phyloP scores from a whole-genome alignment of 53 echinoderm and acorn worm genomes.

The Stichopus horrens region DNA sequence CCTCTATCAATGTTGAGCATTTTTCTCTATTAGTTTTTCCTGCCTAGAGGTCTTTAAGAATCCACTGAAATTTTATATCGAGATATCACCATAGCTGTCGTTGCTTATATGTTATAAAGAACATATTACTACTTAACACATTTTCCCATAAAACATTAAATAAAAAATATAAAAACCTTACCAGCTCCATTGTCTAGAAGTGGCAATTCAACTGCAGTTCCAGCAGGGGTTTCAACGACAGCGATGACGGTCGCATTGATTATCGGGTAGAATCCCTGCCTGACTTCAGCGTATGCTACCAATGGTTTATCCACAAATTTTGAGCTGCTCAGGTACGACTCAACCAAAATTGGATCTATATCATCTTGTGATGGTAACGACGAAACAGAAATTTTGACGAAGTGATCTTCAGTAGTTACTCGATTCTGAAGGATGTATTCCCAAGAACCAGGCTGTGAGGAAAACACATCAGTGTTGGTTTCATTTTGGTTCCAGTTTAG shows the following conservation, averaged over 20 bases:
- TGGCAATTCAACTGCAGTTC: slow-evolving; percentile 18
- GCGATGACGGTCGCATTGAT: slow-evolving; percentile 61
- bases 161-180: not conserved
- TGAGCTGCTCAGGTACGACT: slow-evolving; percentile 56
- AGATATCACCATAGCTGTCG: not conserved
- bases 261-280: slow-evolving; percentile 61
- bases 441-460: slow-evolving; percentile 16
- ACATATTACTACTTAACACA: too few species aligned
- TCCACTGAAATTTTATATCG: too few species aligned
- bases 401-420: not conserved
- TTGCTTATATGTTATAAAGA: not conserved
- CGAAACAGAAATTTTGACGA: slow-evolving; percentile 49
- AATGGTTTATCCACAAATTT: slow-evolving; percentile 49
- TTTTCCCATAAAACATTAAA: not conserved
- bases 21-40: too few species aligned
- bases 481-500: too few species aligned
- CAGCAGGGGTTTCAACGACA: slow-evolving; percentile 51
- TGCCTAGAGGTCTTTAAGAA: too few species aligned
- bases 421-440: slow-evolving; percentile 1
- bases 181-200: slow-evolving; percentile 68
- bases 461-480: not conserved
- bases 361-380: slow-evolving; percentile 53
- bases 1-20: too few species aligned
- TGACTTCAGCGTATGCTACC: slow-evolving; percentile 58
- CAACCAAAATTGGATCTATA: slow-evolving; percentile 60